Percentiles rank a stretch among this genome's conserved stretches.
phyloP scores from a whole-genome alignment of 2,888 invertebrate species.

The Petrolisthes manimaculis region DNA sequence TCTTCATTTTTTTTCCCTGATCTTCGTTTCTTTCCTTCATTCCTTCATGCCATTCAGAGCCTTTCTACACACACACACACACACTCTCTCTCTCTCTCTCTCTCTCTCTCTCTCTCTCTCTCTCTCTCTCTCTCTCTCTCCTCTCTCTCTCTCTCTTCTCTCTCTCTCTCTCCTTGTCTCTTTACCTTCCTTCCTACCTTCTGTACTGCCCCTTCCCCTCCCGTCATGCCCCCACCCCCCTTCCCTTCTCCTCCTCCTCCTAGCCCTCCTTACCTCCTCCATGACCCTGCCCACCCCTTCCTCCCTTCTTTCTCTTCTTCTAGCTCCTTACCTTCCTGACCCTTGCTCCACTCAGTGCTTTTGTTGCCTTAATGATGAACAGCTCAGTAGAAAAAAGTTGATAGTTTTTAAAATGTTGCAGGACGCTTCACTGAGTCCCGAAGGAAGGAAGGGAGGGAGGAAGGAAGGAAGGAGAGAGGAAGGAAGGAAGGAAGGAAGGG shows the following conservation, averaged over 20 bases:
- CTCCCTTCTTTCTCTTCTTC: neutral
- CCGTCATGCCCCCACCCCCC: neutral
- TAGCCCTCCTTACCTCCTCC: neutral
- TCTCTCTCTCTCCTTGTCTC: neutral
- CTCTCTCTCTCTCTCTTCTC: neutral
- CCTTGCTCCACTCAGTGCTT: neutral
- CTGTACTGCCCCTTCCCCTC: neutral
- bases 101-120: neutral
- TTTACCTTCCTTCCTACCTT: neutral
- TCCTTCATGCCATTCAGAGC: neutral
- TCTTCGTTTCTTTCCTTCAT: neutral
- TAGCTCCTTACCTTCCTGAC: neutral
- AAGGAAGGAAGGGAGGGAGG: neutral
- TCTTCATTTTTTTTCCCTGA: too few relatives aligned
- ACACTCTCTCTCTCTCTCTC: neutral
- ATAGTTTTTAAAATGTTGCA: neutral
- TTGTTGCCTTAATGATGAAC: neutral
- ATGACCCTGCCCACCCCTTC: neutral
- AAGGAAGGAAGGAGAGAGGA: neutral
- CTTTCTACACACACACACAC: neutral
- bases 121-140: neutral
- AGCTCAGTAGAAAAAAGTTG: neutral
- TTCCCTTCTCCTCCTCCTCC: neutral
- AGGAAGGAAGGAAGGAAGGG: neutral
- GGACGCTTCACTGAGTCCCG: neutral